Evolutionary conservation across 2,113 vertebrate species (phyloP).

Genomic region (Phrynosoma blainvillii): DNA sequence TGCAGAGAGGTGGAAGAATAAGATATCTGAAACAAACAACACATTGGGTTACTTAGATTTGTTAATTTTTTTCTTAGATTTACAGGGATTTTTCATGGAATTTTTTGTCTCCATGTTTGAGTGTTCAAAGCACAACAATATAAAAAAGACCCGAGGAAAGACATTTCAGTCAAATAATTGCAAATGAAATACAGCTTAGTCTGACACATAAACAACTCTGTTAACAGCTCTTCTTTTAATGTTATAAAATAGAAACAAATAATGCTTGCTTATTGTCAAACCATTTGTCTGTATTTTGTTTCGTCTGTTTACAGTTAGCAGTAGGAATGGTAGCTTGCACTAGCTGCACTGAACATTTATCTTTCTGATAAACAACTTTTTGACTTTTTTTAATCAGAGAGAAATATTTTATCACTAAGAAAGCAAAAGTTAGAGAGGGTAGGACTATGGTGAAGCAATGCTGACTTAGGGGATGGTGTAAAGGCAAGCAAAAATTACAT

Average conservation of each 20-base stretch:
- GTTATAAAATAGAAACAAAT: constrained; percentile 8
- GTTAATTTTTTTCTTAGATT: background rate
- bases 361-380: background rate
- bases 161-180: constrained; percentile 19
- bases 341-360: background rate
- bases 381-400: background rate
- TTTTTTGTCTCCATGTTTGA: background rate
- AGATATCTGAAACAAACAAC: background rate
- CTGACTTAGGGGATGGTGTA: background rate
- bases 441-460: background rate
- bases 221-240: background rate
- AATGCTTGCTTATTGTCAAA: constrained; percentile 2
- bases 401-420: background rate
- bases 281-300: background rate
- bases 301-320: background rate
- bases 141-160: background rate
- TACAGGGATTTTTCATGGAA: no score
- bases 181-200: background rate
- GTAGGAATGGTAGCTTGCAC: background rate
- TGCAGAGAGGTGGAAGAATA: background rate
- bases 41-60: background rate
- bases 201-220: background rate
- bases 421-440: background rate
- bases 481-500: background rate
- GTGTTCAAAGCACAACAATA: background rate